Evolutionary conservation across 1,140 invertebrate genomes (phyloP).

Genomic region (Listronotus bonariensis): DNA sequence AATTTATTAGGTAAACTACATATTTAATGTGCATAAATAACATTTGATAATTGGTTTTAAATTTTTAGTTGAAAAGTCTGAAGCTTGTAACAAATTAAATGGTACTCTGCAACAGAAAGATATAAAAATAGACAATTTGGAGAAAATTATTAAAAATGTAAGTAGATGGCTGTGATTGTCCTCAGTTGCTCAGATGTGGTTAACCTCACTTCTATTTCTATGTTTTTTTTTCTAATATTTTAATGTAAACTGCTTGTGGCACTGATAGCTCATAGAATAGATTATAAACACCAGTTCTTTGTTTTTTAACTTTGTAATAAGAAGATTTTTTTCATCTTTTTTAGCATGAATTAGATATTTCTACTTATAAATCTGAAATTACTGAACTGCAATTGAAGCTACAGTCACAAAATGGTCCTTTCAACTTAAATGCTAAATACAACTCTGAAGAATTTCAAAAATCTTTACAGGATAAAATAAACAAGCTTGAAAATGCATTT

Average conservation of each 20-base stretch:
- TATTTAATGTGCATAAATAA: slow-evolving; percentile 3
- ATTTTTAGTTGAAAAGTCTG: slow-evolving; percentile 46
- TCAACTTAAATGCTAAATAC: slow-evolving; percentile 39
- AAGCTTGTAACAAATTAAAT: slow-evolving; percentile 36
- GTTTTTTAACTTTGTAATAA: too few relatives aligned
- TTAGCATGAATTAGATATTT: slow-evolving; percentile 39
- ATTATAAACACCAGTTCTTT: too few relatives aligned
- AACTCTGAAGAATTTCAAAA: slow-evolving; percentile 45
- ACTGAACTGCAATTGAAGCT: slow-evolving; percentile 44
- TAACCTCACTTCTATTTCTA: neutral
- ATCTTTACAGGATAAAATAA: slow-evolving; percentile 41
- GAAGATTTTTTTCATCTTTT: neutral
- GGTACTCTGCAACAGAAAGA: slow-evolving; percentile 31
- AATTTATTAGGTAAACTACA: slow-evolving; percentile 42
- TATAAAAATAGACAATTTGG: slow-evolving; percentile 33
- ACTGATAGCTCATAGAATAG: too few relatives aligned
- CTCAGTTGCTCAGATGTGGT: too few relatives aligned
- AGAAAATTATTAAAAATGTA: slow-evolving; percentile 41
- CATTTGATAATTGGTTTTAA: neutral
- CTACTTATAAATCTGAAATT: slow-evolving; percentile 39
- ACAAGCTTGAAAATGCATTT: slow-evolving; percentile 38
- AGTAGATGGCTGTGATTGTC: too few relatives aligned
- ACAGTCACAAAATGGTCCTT: slow-evolving; percentile 39
- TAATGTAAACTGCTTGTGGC: too few relatives aligned
- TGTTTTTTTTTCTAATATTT: slow-evolving; percentile 9